Evolutionary conservation across 2,113 vertebrate genomes (phyloP).

Genomic region (Coptodon bakossiorum): DNA sequence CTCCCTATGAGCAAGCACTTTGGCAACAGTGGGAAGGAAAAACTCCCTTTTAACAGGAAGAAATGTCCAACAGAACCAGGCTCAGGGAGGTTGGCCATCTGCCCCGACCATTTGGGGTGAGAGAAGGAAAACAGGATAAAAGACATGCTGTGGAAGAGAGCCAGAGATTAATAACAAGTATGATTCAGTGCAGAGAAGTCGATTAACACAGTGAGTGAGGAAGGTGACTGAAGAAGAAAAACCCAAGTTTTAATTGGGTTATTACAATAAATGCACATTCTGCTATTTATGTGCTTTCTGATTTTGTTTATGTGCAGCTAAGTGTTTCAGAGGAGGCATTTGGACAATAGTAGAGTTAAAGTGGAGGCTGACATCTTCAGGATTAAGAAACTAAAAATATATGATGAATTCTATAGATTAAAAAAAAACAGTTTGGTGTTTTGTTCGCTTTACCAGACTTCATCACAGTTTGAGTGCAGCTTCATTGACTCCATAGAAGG

Average conservation of each 20-base stretch:
- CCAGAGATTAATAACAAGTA: neutral
- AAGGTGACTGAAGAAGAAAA: neutral
- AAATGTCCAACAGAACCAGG: neutral
- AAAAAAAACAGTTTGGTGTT: neutral
- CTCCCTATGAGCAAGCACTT: neutral
- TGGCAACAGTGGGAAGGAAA: neutral
- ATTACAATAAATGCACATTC: neutral
- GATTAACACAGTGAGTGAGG: neutral
- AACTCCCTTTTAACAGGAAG: neutral
- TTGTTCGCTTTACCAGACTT: neutral
- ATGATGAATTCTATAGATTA: neutral
- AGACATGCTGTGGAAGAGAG: neutral
- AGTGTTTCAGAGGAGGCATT: neutral
- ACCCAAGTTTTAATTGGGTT: accelerated
- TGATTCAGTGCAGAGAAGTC: neutral
- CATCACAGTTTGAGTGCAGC: neutral
- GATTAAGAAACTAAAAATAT: neutral
- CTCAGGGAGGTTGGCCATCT: neutral
- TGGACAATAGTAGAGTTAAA: neutral
- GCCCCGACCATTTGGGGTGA: accelerated
- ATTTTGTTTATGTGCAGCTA: neutral
- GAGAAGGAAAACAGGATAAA: neutral
- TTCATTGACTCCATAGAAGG: constrained; percentile 24
- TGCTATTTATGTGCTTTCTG: neutral
- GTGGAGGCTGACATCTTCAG: neutral